Evolutionary conservation across 1,140 invertebrate genomes (phyloP).

Genomic region (Ceratosolen fusciceps): DNA sequence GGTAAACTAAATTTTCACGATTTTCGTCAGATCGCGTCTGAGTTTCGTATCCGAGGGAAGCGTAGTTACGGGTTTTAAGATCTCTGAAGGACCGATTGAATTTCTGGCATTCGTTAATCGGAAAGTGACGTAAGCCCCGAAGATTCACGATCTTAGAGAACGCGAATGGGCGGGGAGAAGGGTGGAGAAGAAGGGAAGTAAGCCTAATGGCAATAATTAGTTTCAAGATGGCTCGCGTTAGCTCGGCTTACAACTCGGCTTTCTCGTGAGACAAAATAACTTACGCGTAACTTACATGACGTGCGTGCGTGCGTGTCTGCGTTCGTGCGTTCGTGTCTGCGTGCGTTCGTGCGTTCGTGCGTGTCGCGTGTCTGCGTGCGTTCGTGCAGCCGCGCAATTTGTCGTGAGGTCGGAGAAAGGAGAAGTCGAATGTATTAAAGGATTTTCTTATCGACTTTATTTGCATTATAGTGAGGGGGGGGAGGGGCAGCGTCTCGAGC

Average conservation of each 20-base stretch:
- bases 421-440: slow-evolving; percentile 37
- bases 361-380: slow-evolving; percentile 14
- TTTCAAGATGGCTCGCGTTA: slow-evolving; percentile 12
- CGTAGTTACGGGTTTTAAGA: not conserved
- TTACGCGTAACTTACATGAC: not conserved
- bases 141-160: slow-evolving; percentile 22
- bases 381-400: slow-evolving; percentile 44
- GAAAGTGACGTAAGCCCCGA: not conserved
- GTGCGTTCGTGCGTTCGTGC: too few relatives aligned
- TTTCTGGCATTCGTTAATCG: slow-evolving; percentile 13
- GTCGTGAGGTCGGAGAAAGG: not conserved
- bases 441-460: slow-evolving; percentile 43
- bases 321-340: too few relatives aligned
- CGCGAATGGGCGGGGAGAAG: not conserved
- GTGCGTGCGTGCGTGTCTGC: too few relatives aligned
- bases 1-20: too few relatives aligned
- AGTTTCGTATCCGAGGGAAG: too few relatives aligned
- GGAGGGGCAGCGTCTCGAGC: slow-evolving; percentile 4
- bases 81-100: not conserved
- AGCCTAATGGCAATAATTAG: slow-evolving; percentile 42
- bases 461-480: slow-evolving; percentile 37
- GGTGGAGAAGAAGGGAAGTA: not conserved
- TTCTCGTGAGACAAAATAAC: slow-evolving; percentile 22
- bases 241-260: not conserved
- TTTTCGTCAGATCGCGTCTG: too few relatives aligned